Evolutionary conservation across 2,797 vertebrate species (phyloP), one percentile per base, ranked within the genome.

Genomic region (Alca torda): DNA sequence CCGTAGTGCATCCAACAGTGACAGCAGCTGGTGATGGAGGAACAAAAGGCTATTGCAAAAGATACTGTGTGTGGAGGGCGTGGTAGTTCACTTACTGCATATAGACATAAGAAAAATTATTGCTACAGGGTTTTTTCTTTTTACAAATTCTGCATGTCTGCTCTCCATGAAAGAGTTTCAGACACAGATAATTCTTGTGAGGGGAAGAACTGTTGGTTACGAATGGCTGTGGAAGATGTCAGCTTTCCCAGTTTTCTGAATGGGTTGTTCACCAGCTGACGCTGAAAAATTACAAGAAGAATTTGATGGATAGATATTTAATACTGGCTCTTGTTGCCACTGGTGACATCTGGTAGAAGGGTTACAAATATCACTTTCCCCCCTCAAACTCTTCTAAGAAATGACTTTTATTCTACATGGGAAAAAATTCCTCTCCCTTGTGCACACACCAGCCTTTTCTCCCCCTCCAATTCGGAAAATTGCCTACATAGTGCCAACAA

Each of bases 401-500:
- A 88, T 53, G 0, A 28, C 33, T 95, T 93, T 88, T 91, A 63
- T 88, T 94, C 67, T 63, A 86, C 87, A 91, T 31, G 26, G 35
- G 76, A 51, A 80, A 70, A 84, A 80, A 76, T 23, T 80, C 53
- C 61, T 79, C 45, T 85, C 67, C 50, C 45, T 48, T 48, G 79
- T 84, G 60, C 48, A 63, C 33, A 54, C 43, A 75, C 19, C 51
- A 84, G 41, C 51, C 59, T 81, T 84, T 88, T 92, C 51, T 90
- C 57, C 84, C 84, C 45, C 45, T 92, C 50, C 68, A 59, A 39
- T 75, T 59, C 2, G 30, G 92, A 86, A 95, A 94, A 96, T 96
- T 94, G 82, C 90, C 91, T 53, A 92, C 90, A 95, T 95, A 96
- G 92, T 96, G 93, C 69, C 95, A 96, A 92, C 95, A 96, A 96